These are phyloP conservation scores for Upupa epops DNA, from an alignment of 2,113 vertebrate species.

Conservation along the genomic window DNA sequence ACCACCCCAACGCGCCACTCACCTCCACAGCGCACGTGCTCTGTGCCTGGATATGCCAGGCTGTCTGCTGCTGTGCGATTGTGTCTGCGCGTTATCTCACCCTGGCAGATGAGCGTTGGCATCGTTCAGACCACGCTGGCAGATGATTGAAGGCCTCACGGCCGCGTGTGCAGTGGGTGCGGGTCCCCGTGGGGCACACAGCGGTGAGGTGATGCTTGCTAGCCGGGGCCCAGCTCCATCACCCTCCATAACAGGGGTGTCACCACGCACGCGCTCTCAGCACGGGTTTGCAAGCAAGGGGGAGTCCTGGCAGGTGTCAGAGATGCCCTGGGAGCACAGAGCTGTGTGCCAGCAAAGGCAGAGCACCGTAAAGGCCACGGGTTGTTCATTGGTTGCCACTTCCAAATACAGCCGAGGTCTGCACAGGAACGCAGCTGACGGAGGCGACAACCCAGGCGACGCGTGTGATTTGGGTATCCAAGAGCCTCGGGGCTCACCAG, in stretches of 20 bases:
- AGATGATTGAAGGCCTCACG: accelerated
- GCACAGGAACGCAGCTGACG: not conserved
- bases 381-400: not conserved
- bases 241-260: accelerated
- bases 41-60: accelerated
- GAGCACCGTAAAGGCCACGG: not conserved
- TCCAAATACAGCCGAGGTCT: not conserved
- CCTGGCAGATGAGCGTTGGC: accelerated
- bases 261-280: accelerated
- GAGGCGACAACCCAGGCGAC: not conserved
- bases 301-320: accelerated
- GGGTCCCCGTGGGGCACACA: accelerated
- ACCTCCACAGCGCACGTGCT: accelerated
- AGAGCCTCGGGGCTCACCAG: not conserved
- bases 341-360: not conserved
- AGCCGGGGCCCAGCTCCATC: accelerated
- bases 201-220: no score
- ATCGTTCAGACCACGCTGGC: accelerated
- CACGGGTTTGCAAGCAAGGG: accelerated
- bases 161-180: accelerated
- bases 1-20: accelerated
- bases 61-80: accelerated
- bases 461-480: not conserved
- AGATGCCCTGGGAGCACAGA: accelerated
- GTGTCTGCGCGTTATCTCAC: accelerated